phyloP scores from a whole-genome alignment of 2,113 vertebrate species.

The Oreocharis arfaki region DNA sequence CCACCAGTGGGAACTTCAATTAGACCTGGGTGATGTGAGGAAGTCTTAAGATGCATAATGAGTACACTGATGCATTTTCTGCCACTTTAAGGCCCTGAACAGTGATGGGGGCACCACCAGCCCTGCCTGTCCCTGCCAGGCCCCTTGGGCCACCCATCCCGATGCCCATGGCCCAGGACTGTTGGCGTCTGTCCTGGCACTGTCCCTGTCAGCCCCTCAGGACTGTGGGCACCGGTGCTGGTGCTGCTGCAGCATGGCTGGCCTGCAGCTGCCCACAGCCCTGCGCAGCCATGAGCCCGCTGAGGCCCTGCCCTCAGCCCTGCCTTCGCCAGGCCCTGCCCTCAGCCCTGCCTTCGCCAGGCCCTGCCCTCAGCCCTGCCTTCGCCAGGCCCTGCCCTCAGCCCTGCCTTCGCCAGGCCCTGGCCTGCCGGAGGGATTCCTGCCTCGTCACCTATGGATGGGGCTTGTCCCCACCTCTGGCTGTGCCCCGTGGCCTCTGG shows the following conservation, averaged over 20 bases:
- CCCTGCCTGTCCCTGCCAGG: neutral
- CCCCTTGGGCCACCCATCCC: neutral
- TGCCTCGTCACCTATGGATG: rapidly evolving
- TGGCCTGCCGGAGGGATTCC: neutral
- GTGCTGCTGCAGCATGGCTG: rapidly evolving
- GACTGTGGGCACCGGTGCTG: neutral
- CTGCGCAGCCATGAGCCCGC: rapidly evolving
- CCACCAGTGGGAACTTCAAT: neutral
- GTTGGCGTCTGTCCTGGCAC: rapidly evolving
- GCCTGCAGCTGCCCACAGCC: neutral
- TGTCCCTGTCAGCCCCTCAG: neutral
- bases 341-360: rapidly evolving
- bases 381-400: neutral
- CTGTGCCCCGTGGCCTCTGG: rapidly evolving
- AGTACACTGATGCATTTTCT: neutral
- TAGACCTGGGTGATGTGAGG: neutral
- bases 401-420: rapidly evolving
- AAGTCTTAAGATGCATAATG: neutral
- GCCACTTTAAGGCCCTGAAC: neutral
- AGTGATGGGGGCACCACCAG: neutral
- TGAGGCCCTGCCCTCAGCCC: rapidly evolving
- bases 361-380: neutral
- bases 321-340: no score
- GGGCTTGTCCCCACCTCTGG: neutral
- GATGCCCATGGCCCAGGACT: neutral